A percentile compares a stretch with the other conserved stretches of the same genome.
Conservation (phyloP, 92 coral and sea anemone genomes). For the Muricea muricata region DNA sequence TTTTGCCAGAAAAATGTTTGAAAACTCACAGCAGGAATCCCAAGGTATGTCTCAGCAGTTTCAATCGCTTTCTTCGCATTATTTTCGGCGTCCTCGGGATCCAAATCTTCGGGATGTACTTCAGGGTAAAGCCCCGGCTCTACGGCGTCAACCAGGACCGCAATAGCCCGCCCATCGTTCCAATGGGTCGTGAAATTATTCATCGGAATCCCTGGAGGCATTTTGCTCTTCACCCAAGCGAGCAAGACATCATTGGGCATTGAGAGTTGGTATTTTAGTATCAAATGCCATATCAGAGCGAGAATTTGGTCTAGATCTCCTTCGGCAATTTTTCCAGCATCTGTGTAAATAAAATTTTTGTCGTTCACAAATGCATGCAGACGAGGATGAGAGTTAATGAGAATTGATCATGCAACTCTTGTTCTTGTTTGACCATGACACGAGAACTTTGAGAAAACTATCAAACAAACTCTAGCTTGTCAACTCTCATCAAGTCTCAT, state of each 20-base stretch:
- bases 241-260: conserved; percentile 85
- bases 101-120: conserved; percentile 82
- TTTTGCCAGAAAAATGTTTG: too few species aligned
- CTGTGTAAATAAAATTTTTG: conserved; percentile 42
- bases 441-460: too few species aligned
- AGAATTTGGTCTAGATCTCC: conserved; percentile 95
- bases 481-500: too few species aligned
- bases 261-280: conserved; percentile 95
- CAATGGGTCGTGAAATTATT: conserved; percentile 92
- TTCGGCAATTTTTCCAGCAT: conserved; percentile 92
- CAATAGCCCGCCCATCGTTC: conserved; percentile 97
- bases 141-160: conserved; percentile 95
- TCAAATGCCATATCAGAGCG: conserved; percentile 96
- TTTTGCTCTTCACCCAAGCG: conserved; percentile 98
- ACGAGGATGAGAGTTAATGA: too few species aligned
- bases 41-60: conserved; percentile 92
- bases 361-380: too few species aligned
- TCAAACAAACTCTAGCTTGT: too few species aligned
- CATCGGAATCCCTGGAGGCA: conserved; percentile 98
- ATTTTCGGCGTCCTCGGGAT: conserved; percentile 79
- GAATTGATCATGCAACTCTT: too few species aligned
- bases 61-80: conserved; percentile 94
- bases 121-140: conserved; percentile 97
- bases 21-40: conserved; percentile 84
- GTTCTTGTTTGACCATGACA: too few species aligned